Base-by-base conservation (phyloP, 2,888 invertebrate species). In the Pseudococcus longispinus region DNA sequence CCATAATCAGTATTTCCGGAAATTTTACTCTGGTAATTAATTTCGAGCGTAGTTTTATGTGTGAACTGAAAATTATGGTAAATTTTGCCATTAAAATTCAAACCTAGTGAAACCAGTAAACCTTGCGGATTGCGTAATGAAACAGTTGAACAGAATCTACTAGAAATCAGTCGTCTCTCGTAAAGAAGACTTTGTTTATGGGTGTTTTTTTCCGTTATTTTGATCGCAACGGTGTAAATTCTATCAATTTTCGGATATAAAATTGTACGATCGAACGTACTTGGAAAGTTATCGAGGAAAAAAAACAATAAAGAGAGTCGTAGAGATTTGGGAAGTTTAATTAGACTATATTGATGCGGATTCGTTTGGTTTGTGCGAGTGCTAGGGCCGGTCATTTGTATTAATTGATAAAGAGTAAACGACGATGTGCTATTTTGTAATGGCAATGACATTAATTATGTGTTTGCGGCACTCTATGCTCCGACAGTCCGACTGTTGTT, bases 401-500 rank as follows among this genome's bases (percentile, higher is more conserved):
- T 80, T 80, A 80, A 80, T 80, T 80, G 42, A 80, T 42, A 20
- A 32, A 74, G 32, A 18, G 74, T 74, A 32, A 29, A 42, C 77
- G 77, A 80, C 77, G 20, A 80, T 37, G 77, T 42, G 42, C 77
- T 20, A 80, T 80, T 80, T 80, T 42, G 32, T 42, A 42, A 42
- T 29, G 77, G 77, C 77, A 80, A 80, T 80, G 77, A 80, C 42
- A 80, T 80, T 80, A 80, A 80, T 42, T 80, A 80, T 80, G 42
- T 42, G 77, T 80, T 80, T 80, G 42, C 77, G 77, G 37, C 29
- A 42, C 77, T 42, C 77, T 32, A 42, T 42, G 37, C 60, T 23
- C 60, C 9, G 20, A 60, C 23, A 60, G 23, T 60, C 60, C 60
- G 60, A 23, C 23, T 60, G n/a, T 42, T 26, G 20, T 80, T 80